Evolutionary conservation across 2,113 vertebrate species (phyloP).

Genomic region (Callipepla californica): DNA sequence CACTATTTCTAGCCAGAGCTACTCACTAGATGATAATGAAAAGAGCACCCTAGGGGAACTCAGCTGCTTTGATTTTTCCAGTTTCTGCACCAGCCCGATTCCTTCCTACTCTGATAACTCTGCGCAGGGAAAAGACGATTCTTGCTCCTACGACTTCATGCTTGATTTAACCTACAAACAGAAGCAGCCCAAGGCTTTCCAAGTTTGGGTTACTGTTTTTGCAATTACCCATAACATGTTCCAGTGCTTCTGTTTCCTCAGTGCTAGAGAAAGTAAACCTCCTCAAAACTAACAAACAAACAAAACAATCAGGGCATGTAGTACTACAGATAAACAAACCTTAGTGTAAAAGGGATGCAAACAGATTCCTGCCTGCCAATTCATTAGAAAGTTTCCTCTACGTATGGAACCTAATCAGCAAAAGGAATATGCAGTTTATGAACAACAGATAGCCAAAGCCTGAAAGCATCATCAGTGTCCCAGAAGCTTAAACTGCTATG

Average conservation of each 20-base stretch:
- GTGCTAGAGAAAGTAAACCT: not conserved
- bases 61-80: constrained; percentile 48
- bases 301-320: not conserved
- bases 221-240: not conserved
- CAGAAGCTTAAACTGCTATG: not conserved
- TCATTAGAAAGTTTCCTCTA: not conserved
- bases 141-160: constrained; percentile 33
- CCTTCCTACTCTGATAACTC: not conserved
- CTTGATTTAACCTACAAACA: constrained; percentile 41
- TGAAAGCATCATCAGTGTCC: not conserved
- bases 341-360: not conserved
- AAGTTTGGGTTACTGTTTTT: constrained; percentile 29
- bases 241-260: not conserved
- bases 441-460: not conserved
- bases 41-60: constrained; percentile 33
- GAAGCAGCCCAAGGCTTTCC: not conserved
- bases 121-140: constrained; percentile 12
- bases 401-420: not conserved
- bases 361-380: not conserved
- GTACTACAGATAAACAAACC: not conserved
- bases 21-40: constrained; percentile 43
- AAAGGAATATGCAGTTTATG: not conserved
- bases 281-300: not conserved
- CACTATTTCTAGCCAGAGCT: constrained; percentile 36
- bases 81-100: constrained; percentile 29